Percentiles rank a stretch among this genome's conserved stretches.
phyloP scores from a whole-genome alignment of 2,113 vertebrate species.

The Willisornis vidua region DNA sequence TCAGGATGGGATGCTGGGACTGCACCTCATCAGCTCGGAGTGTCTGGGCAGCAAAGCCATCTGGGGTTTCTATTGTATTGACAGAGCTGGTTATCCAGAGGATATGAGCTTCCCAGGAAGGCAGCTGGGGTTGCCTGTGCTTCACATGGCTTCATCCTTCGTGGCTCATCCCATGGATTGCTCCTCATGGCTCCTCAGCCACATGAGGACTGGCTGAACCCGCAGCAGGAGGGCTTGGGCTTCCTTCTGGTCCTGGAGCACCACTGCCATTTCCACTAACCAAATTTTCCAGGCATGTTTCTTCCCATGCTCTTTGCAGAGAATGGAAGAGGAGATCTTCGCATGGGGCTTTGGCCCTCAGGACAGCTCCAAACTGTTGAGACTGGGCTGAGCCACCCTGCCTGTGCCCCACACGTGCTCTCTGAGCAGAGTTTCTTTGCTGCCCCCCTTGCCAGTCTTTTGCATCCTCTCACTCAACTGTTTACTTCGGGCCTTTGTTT shows the following conservation, averaged over 20 bases:
- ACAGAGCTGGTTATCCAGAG: neutral
- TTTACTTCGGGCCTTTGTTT: slow-evolving; percentile 60
- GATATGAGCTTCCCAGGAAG: neutral
- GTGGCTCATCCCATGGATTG: rapidly evolving
- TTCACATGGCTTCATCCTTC: neutral
- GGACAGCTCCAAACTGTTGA: neutral
- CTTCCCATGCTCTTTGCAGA: neutral
- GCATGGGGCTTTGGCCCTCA: rapidly evolving
- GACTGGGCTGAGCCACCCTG: neutral
- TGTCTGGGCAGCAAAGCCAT: neutral
- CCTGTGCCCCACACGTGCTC: rapidly evolving
- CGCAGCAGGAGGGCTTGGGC: neutral
- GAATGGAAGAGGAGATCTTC: neutral
- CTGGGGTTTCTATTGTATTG: rapidly evolving
- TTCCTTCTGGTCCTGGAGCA: neutral
- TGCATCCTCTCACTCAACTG: neutral
- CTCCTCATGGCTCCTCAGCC: neutral
- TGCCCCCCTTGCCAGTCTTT: neutral
- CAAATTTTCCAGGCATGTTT: neutral
- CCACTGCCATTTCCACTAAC: neutral
- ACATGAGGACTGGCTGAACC: neutral
- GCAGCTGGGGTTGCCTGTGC: neutral
- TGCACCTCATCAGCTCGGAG: rapidly evolving
- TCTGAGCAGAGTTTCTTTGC: neutral
- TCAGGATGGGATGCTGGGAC: neutral